Evolutionary conservation across 2,113 vertebrate species (phyloP).

Genomic region (Baryphthengus martii): DNA sequence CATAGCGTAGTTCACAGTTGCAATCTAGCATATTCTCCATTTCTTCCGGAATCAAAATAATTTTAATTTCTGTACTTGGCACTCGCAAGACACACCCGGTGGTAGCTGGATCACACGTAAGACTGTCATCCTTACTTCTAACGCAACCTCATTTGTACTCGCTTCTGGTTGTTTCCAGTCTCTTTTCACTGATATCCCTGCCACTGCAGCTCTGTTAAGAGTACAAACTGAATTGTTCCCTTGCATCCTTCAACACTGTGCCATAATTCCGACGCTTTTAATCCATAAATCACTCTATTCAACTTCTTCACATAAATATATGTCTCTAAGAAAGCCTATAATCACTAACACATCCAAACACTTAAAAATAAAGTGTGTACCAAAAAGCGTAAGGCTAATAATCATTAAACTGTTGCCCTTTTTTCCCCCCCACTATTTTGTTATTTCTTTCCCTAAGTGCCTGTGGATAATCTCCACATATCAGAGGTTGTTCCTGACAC

Average conservation of each 20-base stretch:
- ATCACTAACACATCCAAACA: accelerated
- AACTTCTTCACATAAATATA: neutral
- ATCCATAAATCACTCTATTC: neutral
- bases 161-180: neutral
- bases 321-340: neutral
- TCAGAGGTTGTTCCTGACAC: neutral
- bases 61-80: neutral
- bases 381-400: neutral
- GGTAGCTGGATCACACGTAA: neutral
- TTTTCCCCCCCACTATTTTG: neutral
- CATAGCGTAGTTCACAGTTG: neutral
- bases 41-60: neutral
- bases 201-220: neutral
- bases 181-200: neutral
- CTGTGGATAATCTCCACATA: neutral
- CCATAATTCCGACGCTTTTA: neutral
- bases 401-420: neutral
- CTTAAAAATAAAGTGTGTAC: neutral
- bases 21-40: neutral
- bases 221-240: neutral
- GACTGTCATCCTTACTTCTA: neutral
- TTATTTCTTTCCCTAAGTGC: neutral
- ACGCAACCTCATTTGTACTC: neutral
- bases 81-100: neutral
- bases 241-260: neutral